Percentiles rank a stretch among this genome's conserved stretches.
Conservation (phyloP, 1,140 invertebrate species). For the Brachionus rubens region DNA sequence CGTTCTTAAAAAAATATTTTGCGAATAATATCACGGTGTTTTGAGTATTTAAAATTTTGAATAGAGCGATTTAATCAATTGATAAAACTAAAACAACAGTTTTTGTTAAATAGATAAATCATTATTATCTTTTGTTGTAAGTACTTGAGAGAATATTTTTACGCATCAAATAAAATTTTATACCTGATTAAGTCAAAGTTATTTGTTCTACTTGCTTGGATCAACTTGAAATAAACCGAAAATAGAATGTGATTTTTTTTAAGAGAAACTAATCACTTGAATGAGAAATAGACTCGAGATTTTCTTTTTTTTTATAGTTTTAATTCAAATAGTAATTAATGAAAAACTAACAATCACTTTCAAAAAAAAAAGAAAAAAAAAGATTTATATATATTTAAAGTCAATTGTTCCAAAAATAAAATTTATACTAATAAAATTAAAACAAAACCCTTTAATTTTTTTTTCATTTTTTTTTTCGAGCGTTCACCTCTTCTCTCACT, state of each 20-base stretch:
- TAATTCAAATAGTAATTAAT: slow-evolving; percentile 24
- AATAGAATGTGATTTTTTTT: slow-evolving; percentile 25
- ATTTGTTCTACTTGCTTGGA: background rate
- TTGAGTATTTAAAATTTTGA: too few relatives aligned
- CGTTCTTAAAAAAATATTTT: too few relatives aligned
- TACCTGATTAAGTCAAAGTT: slow-evolving; percentile 26
- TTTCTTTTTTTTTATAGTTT: background rate
- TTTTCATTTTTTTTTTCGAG: background rate
- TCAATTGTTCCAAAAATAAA: slow-evolving; percentile 1
- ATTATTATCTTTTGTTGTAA: background rate
- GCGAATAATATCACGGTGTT: background rate
- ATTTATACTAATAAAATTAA: slow-evolving; percentile 30
- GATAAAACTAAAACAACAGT: too few relatives aligned
- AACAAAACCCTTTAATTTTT: slow-evolving; percentile 31
- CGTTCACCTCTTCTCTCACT: slow-evolving; percentile 32
- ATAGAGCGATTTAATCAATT: slow-evolving; percentile 26
- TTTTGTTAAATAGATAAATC: slow-evolving; percentile 2
- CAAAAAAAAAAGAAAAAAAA: background rate
- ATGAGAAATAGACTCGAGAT: too few relatives aligned
- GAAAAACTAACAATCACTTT: slow-evolving; percentile 39
- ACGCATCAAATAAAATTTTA: slow-evolving; percentile 21
- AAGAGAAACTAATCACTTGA: background rate
- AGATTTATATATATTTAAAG: background rate
- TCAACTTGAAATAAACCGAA: background rate
- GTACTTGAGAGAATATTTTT: slow-evolving; percentile 18